A percentile compares a stretch with the other conserved stretches of the same genome.
phyloP scores from a whole-genome alignment of 2,888 invertebrate species.

The Prionchulus punctatus region DNA sequence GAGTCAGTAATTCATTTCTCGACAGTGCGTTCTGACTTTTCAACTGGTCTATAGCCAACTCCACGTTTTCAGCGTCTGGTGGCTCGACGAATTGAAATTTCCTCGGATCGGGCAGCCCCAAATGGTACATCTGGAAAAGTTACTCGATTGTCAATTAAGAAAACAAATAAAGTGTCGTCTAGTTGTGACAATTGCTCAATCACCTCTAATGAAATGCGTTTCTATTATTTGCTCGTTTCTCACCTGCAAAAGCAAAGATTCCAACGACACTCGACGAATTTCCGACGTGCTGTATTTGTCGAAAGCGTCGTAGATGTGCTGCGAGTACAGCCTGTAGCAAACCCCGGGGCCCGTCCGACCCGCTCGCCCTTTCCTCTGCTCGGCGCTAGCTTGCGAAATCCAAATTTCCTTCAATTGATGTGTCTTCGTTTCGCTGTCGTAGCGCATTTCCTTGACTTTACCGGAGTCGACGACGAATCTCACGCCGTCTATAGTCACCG shows the following conservation, averaged over 20 bases:
- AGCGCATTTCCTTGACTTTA: slow-evolving; percentile 92
- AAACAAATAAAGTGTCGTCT: too few species aligned
- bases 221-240: too few species aligned
- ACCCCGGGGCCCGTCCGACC: slow-evolving; percentile 65
- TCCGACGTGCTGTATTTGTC: slow-evolving; percentile 26
- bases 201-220: too few species aligned
- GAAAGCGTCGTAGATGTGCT: slow-evolving; percentile 31
- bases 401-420: slow-evolving; percentile 67
- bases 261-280: slow-evolving; percentile 75
- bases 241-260: slow-evolving; percentile 77
- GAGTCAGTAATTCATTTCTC: slow-evolving; percentile 53
- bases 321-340: slow-evolving; percentile 56
- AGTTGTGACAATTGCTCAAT: too few species aligned
- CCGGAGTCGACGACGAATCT: slow-evolving; percentile 93
- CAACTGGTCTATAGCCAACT: slow-evolving; percentile 64
- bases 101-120: slow-evolving; percentile 54
- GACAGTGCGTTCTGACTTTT: slow-evolving; percentile 53
- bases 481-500: slow-evolving; percentile 92
- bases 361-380: slow-evolving; percentile 68
- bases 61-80: slow-evolving; percentile 65
- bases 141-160: too few species aligned
- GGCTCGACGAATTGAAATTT: slow-evolving; percentile 83
- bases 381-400: slow-evolving; percentile 92
- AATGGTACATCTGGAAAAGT: slow-evolving; percentile 75
- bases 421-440: slow-evolving; percentile 73